phyloP scores from a whole-genome alignment of 2,797 vertebrate species.

The Squalus acanthias region DNA sequence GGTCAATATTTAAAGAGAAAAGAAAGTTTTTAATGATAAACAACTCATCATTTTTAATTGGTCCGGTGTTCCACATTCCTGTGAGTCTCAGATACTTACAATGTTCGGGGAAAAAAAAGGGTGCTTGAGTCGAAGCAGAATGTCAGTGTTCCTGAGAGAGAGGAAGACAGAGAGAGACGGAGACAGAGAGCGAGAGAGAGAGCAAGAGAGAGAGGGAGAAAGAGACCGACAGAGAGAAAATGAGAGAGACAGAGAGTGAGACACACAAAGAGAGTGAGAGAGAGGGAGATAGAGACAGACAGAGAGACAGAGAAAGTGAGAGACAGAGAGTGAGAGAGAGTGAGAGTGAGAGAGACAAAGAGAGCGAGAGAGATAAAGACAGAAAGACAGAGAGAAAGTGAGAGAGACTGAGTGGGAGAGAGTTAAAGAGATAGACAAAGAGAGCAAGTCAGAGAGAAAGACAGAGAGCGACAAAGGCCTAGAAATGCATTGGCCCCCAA shows the following conservation, averaged over 20 bases:
- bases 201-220: not conserved
- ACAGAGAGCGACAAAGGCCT: not conserved
- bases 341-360: not conserved
- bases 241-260: not conserved
- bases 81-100: not conserved
- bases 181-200: not conserved
- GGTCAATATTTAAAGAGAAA: conserved; percentile 33
- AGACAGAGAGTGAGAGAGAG: not conserved
- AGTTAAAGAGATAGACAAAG: not conserved
- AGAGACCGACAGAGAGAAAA: not conserved
- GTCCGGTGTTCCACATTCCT: not conserved
- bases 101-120: not conserved
- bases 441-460: too few relatives aligned
- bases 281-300: not conserved
- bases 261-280: not conserved
- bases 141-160: too few relatives aligned
- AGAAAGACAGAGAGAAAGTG: too few relatives aligned
- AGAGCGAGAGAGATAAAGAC: too few relatives aligned
- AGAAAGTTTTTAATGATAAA: conserved; percentile 20
- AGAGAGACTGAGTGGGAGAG: not conserved
- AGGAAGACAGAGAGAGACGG: not conserved
- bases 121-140: not conserved
- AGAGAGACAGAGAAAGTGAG: too few relatives aligned
- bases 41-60: conserved; percentile 30
- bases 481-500: too few relatives aligned